Percentiles rank a stretch among this genome's conserved stretches.
Conservation (phyloP, 2,797 vertebrate species). For the Pitangus sulphuratus region DNA sequence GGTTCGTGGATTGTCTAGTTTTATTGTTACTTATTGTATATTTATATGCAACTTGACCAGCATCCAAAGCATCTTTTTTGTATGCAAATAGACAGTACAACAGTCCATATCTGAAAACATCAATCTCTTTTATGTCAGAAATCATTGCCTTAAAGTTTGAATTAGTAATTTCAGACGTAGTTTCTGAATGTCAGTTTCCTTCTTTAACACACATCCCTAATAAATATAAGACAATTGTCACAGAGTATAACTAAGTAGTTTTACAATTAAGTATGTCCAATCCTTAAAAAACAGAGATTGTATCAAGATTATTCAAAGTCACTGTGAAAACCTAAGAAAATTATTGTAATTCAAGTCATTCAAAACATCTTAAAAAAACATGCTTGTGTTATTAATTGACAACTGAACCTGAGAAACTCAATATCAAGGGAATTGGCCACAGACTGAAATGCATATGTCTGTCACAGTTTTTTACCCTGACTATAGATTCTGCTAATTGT, state of each 20-base stretch:
- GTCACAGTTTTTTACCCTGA: background rate
- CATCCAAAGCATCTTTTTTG: background rate
- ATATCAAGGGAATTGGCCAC: background rate
- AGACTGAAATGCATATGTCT: background rate
- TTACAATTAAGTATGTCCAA: background rate
- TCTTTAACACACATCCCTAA: background rate
- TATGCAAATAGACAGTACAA: background rate
- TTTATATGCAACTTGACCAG: background rate
- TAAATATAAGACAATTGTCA: background rate
- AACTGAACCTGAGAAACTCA: background rate
- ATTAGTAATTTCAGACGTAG: background rate
- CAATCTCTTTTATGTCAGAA: background rate
- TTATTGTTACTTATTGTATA: background rate
- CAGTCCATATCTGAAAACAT: background rate
- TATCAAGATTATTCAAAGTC: background rate
- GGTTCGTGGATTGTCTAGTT: background rate
- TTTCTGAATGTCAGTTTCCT: background rate
- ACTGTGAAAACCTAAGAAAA: background rate
- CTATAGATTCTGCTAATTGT: background rate
- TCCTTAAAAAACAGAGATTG: background rate
- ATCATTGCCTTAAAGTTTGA: background rate
- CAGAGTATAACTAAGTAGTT: fast-evolving
- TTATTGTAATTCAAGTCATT: background rate
- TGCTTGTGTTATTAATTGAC: background rate
- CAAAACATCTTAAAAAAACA: background rate